Conservation (phyloP, 2,797 vertebrate genomes). For the Acomys russatus region DNA sequence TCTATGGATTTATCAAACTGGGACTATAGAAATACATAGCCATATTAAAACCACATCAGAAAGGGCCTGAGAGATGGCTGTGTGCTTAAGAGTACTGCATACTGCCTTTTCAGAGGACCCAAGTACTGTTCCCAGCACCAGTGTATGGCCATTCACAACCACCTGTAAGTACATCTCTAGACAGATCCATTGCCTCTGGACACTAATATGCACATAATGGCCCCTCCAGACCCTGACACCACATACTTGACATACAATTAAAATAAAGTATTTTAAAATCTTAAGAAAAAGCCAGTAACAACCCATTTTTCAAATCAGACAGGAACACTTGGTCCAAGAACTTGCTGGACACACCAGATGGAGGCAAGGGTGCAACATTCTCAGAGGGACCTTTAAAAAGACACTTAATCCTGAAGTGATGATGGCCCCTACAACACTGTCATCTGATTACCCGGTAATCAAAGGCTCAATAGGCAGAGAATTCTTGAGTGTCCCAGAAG, state of each 20-base stretch:
- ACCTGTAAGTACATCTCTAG: background rate
- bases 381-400: background rate
- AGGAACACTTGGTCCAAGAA: background rate
- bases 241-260: background rate
- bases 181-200: background rate
- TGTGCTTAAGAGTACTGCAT: background rate
- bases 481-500: background rate
- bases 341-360: background rate
- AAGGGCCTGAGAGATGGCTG: background rate
- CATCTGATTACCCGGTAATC: background rate
- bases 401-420: background rate
- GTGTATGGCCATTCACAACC: background rate
- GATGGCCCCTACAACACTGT: background rate
- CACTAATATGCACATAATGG: background rate
- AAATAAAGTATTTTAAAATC: background rate
- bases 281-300: background rate
- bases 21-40: background rate
- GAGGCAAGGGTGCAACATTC: background rate
- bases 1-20: background rate
- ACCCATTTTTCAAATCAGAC: background rate
- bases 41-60: background rate
- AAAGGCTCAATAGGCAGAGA: background rate
- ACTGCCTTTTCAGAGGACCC: background rate
- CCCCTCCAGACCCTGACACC: background rate
- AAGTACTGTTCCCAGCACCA: too few species aligned